Evolutionary conservation across 1,140 invertebrate genomes (phyloP).

Genomic region (Drosophila willistoni): DNA sequence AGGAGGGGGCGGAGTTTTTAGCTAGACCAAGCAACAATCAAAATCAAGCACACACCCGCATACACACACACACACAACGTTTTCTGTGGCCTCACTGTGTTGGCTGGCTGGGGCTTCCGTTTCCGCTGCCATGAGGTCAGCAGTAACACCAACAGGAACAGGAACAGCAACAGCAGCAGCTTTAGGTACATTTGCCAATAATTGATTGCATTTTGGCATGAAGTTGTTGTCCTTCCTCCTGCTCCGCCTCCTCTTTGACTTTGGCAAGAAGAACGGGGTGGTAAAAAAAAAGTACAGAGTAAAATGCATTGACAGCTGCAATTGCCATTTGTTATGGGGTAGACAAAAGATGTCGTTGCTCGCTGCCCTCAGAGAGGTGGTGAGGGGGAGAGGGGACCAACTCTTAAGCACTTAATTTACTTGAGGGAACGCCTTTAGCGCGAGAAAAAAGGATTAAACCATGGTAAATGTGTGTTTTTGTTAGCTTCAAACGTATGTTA

Average conservation of each 20-base stretch:
- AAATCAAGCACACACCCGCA: slow-evolving; percentile 31
- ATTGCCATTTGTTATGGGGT: slow-evolving; percentile 59
- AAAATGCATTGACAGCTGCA: slow-evolving; percentile 38
- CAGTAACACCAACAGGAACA: slow-evolving; percentile 16
- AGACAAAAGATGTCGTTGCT: slow-evolving; percentile 41
- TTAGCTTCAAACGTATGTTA: neutral
- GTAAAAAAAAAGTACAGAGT: neutral
- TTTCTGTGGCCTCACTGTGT: slow-evolving; percentile 22
- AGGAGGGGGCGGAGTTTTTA: neutral
- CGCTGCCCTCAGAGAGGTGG: slow-evolving; percentile 26
- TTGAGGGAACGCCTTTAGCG: neutral
- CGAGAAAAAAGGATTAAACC: neutral
- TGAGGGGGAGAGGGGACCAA: too few relatives aligned
- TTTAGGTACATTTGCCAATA: slow-evolving; percentile 72
- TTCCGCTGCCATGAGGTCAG: slow-evolving; percentile 70
- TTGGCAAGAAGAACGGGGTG: neutral
- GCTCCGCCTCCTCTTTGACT: neutral
- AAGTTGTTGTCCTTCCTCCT: slow-evolving; percentile 60
- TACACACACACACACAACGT: slow-evolving; percentile 17
- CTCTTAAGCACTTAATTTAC: slow-evolving; percentile 10
- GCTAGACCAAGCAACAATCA: slow-evolving; percentile 56
- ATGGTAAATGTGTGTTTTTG: neutral
- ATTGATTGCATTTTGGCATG: slow-evolving; percentile 78
- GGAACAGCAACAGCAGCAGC: slow-evolving; percentile 16
- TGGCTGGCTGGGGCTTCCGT: slow-evolving; percentile 50